phyloP scores from a whole-genome alignment of 1,140 invertebrate species.

The Dendroctonus ponderosae region DNA sequence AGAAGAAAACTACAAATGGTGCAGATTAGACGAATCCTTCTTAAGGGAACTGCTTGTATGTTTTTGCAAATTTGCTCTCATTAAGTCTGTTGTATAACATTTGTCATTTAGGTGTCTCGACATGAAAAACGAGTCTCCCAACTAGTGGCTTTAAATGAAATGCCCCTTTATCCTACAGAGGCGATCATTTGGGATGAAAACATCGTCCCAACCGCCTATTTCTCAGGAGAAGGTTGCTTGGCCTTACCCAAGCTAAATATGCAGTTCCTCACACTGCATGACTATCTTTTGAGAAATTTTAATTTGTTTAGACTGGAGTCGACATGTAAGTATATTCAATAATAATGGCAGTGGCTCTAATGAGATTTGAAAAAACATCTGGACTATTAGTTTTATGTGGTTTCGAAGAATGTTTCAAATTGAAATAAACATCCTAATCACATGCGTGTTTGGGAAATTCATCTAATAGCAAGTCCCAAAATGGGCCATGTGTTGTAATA shows the following conservation, averaged over 20 bases:
- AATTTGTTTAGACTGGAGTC: constrained; percentile 97
- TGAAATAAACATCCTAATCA: too few relatives aligned
- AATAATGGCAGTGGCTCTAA: too few relatives aligned
- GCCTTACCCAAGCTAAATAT: constrained; percentile 97
- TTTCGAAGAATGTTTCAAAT: too few relatives aligned
- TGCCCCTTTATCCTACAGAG: constrained; percentile 98
- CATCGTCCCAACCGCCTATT: constrained; percentile 96
- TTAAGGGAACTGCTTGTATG: constrained; percentile 81
- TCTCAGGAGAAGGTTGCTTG: constrained; percentile 90
- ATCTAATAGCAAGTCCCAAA: too few relatives aligned
- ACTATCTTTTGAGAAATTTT: constrained; percentile 97
- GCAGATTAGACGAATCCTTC: constrained; percentile 75
- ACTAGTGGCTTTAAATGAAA: constrained; percentile 91
- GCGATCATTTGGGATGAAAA: constrained; percentile 99
- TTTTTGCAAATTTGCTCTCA: not conserved
- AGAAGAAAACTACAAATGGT: constrained; percentile 67
- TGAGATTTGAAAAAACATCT: too few relatives aligned
- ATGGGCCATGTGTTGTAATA: too few relatives aligned
- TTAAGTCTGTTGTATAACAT: not conserved
- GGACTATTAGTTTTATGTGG: too few relatives aligned
- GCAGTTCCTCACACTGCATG: constrained; percentile 97
- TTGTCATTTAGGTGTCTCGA: constrained; percentile 65
- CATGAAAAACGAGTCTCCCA: constrained; percentile 91
- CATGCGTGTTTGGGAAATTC: too few relatives aligned
- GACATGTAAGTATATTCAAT: constrained; percentile 73